phyloP scores from a whole-genome alignment of 37 sponge, comb jelly and placozoan species.

The Cliona cf. orientalis region DNA sequence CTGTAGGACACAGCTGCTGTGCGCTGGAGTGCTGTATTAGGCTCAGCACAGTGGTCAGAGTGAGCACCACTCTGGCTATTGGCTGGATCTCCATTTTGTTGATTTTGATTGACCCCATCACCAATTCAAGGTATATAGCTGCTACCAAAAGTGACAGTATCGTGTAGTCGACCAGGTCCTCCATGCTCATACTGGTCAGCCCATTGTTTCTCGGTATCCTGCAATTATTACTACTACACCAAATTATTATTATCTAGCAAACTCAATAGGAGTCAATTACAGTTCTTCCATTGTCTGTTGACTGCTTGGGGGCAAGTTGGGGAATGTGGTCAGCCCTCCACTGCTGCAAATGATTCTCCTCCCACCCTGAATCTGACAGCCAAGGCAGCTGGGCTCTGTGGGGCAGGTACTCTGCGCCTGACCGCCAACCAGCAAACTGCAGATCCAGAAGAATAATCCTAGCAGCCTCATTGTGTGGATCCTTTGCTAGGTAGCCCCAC shows the following conservation, averaged over 20 bases:
- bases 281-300: background rate
- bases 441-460: background rate
- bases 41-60: too few relatives aligned
- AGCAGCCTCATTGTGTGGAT: background rate
- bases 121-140: background rate
- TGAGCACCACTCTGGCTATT: too few relatives aligned
- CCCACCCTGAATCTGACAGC: background rate
- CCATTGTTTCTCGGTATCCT: background rate
- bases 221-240: too few relatives aligned
- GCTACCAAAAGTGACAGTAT: background rate
- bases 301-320: constrained; percentile 1
- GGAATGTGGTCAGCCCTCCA: constrained; percentile 8
- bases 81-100: too few relatives aligned
- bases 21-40: too few relatives aligned
- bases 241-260: background rate
- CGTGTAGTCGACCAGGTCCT: constrained; percentile 6
- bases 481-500: background rate
- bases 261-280: constrained; percentile 24
- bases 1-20: too few relatives aligned
- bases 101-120: too few relatives aligned
- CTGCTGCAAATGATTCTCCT: constrained; percentile 7
- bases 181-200: background rate
- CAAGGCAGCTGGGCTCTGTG: constrained; percentile 1
- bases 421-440: background rate
- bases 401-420: constrained; percentile 13